A percentile compares a stretch with the other conserved stretches of the same genome.
Conservation (phyloP, 2,888 invertebrate species). For the Dioctria rufipes region DNA sequence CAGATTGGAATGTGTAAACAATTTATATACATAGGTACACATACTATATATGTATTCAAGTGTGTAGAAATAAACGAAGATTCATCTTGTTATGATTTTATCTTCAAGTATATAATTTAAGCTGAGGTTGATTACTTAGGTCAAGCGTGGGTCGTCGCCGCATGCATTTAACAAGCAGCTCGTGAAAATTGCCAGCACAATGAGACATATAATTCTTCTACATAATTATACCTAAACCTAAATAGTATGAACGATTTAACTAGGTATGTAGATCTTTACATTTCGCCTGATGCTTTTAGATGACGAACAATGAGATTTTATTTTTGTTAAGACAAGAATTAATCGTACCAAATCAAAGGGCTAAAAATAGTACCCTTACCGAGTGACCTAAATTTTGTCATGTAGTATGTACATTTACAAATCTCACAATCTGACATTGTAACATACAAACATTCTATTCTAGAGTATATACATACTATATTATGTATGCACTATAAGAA, state of each 20-base stretch:
- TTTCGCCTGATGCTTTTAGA: too few species aligned
- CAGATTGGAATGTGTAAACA: neutral
- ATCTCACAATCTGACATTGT: neutral
- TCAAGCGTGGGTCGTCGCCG: neutral
- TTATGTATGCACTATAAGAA: too few species aligned
- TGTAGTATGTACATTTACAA: neutral
- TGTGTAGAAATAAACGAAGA: neutral
- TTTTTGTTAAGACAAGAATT: neutral
- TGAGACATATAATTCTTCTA: neutral
- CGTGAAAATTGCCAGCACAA: neutral
- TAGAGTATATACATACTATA: too few species aligned
- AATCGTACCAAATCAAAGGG: conserved; percentile 3
- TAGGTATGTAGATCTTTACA: too few species aligned
- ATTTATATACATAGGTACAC: too few species aligned
- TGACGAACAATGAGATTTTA: neutral
- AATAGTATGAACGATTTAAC: too few species aligned
- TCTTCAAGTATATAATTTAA: neutral
- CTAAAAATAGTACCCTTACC: conserved; percentile 15
- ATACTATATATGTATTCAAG: too few species aligned
- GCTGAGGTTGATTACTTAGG: neutral
- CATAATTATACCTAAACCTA: too few species aligned
- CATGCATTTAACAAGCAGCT: neutral
- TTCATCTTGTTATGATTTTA: neutral
- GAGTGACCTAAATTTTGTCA: conserved; percentile 14
- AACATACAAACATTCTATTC: neutral